Base-by-base conservation (phyloP, 2,797 vertebrate genomes). In the Eremophila alpestris region DNA sequence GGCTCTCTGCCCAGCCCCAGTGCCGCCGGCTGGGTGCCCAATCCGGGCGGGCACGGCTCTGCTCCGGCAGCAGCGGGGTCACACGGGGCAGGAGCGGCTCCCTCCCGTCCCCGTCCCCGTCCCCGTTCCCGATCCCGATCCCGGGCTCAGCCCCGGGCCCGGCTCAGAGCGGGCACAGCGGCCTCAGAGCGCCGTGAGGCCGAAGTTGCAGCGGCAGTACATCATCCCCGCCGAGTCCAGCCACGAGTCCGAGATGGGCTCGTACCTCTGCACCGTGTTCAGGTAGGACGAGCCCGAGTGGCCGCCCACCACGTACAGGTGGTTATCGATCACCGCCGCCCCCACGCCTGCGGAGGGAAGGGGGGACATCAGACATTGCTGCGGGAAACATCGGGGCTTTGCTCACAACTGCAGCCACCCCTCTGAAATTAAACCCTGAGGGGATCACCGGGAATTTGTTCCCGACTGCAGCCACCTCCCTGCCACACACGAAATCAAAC, bases 121-220 rank as follows among this genome's bases (percentile, higher is more conserved):
- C 36, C 36, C 36, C 8, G 36, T 36, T 36, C 36, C 36, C 36
- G 36, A 8, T 36, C 36, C 36, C 36, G 36, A 8, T 36, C 36
- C 36, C 36, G 36, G 36, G 36, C 36, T 36, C 36, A 36, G 36
- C 36, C 36, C 49, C 49, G 9, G 49, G 22, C 22, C 48, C 8
- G 26, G 26, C 49, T 27, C 9, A 18, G 43, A 8, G 43, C 43
- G 17, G 8, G 43, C 43, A 8, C 43, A 19, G 56, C 10, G 55
- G 16, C 23, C 58, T 99, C 99, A 99, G 97, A 99, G 99, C 8
- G 99, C 99, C 30, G 99, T 99, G 75, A 99, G 97, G 87, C 99
- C 99, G 96, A 99, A 99, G 97, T 99, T 99, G 98, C 99, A 99
- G 23, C 99, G 99, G 88, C 99, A 99, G 96, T 99, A 99, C 98